Base-by-base conservation (phyloP, 2,113 vertebrate species). In the Myanophis thanlyinensis region DNA sequence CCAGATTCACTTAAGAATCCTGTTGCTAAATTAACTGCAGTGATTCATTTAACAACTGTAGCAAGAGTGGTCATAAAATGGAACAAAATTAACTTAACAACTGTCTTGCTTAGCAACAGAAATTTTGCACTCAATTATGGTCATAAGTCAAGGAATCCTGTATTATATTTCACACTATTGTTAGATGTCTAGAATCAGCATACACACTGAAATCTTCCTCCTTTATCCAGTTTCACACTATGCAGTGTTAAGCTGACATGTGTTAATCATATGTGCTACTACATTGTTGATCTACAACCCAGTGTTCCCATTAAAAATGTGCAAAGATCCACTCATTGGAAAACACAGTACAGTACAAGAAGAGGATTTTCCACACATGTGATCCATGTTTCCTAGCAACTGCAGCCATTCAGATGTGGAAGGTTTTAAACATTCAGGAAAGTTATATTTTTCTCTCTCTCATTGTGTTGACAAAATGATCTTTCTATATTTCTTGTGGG, bases 371-470 rank as follows among this genome's bases (percentile, higher is more conserved):
- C 88, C 27, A 44, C 6, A 0, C 56, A 0, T 90, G 88, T 22
- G 87, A 86, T 92, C 23, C 0, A 3, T 93, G 91, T 95, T 94
- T 94, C 96, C 94, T 96, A 90, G 96, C 95, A 96, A 95, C 96
- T 2, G 93, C 93, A 5, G 94, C 92, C 0, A 93, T 94, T 93
- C 87, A 85, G 84, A 4, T 2, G 18, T 1, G 80, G 44, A 84
- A 89, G 35, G 67, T 59, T 35, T 0, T 4, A 1, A 59, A 91
- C 11, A 80, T 22, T 88, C 90, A 46, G 88, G 88, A 44, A 87
- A 11, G 23, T 15, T 52, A 2, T 46, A 52, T 93, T 86, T 40
- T 1, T 40, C 62, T 51, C 49, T 49, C 49, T 48, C 93, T 88
- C 1, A 91, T 73, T 90, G 94, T 12, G 18, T 4, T 91, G 87